These are phyloP conservation scores for Dioctria rufipes DNA, from an alignment of 2,888 invertebrate species.

Conservation along the genomic window DNA sequence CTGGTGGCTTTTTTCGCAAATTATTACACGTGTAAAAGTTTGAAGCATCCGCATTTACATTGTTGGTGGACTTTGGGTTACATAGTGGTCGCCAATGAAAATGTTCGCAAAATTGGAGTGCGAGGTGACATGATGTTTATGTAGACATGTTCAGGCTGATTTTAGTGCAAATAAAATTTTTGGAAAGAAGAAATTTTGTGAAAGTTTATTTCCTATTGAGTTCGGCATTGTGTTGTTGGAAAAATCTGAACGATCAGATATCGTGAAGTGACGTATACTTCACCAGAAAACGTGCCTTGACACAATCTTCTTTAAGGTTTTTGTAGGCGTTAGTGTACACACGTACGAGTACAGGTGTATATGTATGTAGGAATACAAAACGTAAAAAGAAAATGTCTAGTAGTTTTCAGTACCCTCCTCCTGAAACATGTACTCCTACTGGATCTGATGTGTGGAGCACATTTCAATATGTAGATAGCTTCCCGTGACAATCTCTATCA, in stretches of 20 bases:
- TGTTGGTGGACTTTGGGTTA: not conserved
- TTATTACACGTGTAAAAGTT: constrained; percentile 28
- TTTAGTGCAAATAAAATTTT: constrained; percentile 43
- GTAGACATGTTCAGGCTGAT: not conserved
- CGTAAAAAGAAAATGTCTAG: not conserved
- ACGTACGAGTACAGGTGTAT: not conserved
- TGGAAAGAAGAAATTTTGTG: constrained; percentile 24
- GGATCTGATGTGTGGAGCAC: too few species aligned
- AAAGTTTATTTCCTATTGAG: not conserved
- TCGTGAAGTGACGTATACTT: constrained; percentile 32
- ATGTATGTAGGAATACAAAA: not conserved
- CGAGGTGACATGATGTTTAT: not conserved
- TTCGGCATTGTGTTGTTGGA: constrained; percentile 25
- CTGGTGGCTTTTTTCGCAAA: constrained; percentile 10
- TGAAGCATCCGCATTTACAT: not conserved
- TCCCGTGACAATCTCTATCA: constrained; percentile 44
- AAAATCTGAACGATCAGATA: constrained; percentile 4
- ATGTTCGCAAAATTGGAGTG: not conserved
- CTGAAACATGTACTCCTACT: constrained; percentile 7
- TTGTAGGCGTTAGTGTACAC: not conserved
- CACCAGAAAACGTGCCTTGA: constrained; percentile 21
- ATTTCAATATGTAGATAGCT: not conserved
- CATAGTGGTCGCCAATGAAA: not conserved
- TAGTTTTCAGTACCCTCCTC: constrained; percentile 38
- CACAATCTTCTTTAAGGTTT: constrained; percentile 4